Percentiles rank a stretch among this genome's conserved stretches.
phyloP scores from a whole-genome alignment of 1,140 invertebrate species.

The Pseudoatta argentina region DNA sequence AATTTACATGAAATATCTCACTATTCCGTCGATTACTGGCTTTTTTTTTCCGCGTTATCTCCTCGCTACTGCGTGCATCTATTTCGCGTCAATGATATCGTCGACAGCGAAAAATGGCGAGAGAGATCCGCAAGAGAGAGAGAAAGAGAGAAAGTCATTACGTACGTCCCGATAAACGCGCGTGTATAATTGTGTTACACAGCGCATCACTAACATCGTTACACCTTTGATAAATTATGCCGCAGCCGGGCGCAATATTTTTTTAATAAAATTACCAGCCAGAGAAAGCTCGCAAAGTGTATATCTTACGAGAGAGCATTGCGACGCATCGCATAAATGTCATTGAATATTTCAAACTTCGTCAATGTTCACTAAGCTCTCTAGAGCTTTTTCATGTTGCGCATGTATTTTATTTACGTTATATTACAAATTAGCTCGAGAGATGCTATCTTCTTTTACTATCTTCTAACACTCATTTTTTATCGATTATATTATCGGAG shows the following conservation, averaged over 20 bases:
- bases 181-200: constrained; percentile 45
- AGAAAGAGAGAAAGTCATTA: constrained; percentile 60
- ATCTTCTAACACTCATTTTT: not conserved
- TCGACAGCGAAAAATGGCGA: constrained; percentile 44
- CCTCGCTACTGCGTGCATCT: constrained; percentile 37
- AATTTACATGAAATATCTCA: constrained; percentile 73
- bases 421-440: constrained; percentile 3
- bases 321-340: constrained; percentile 45
- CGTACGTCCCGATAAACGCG: constrained; percentile 47
- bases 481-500: not conserved
- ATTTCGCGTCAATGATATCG: constrained; percentile 58
- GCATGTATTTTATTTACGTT: constrained; percentile 15
- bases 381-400: not conserved
- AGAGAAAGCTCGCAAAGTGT: constrained; percentile 50
- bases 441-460: not conserved
- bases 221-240: constrained; percentile 52
- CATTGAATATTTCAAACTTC: constrained; percentile 50
- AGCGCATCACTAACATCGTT: constrained; percentile 36
- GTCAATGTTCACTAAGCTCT: not conserved
- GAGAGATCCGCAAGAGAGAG: constrained; percentile 22
- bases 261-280: constrained; percentile 57
- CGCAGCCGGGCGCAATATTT: constrained; percentile 22
- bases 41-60: constrained; percentile 45
- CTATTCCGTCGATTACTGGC: constrained; percentile 34
- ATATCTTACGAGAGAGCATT: constrained; percentile 3